Conservation (phyloP, 2,888 invertebrate species). For the Acronicta alni region DNA sequence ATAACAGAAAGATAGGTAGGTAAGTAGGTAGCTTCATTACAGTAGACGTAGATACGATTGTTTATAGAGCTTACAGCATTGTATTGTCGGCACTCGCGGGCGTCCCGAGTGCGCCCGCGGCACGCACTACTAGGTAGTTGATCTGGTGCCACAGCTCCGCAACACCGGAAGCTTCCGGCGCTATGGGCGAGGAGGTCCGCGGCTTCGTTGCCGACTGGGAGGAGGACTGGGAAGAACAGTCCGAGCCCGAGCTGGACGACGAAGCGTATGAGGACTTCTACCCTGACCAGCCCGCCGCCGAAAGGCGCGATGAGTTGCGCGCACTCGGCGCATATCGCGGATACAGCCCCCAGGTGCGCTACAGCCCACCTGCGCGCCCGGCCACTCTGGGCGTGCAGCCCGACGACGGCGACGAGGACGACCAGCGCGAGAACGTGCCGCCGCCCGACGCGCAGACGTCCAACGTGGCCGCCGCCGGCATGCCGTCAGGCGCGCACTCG, state of each 20-base stretch:
- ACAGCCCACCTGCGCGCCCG: constrained; percentile 17
- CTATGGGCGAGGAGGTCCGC: not conserved
- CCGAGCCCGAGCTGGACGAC: constrained; percentile 12
- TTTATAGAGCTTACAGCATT: not conserved
- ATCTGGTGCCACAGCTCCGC: constrained; percentile 9
- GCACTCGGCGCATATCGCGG: not conserved
- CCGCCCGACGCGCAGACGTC: constrained; percentile 46
- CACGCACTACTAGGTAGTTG: not conserved
- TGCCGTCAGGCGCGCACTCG: constrained; percentile 13
- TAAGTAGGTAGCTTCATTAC: no score
- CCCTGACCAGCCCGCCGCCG: constrained; percentile 8
- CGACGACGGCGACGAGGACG: constrained; percentile 10
- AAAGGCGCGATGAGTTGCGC: constrained; percentile 8
- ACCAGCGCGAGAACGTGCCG: constrained; percentile 19
- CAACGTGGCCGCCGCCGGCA: constrained; percentile 37
- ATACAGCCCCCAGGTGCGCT: constrained; percentile 1
- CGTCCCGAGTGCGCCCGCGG: not conserved
- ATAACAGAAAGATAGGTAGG: no score
- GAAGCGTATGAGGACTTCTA: constrained; percentile 17
- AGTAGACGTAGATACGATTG: no score
- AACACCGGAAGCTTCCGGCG: not conserved
- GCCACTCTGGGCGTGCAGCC: constrained; percentile 27
- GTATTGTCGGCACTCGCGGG: not conserved
- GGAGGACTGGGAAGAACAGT: constrained; percentile 13
- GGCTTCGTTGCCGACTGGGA: constrained; percentile 5